Percentiles rank a stretch among this genome's conserved stretches.
These are phyloP conservation scores for Argyresthia albistria DNA, from an alignment of 2,888 invertebrate genomes.

Conservation along the genomic window DNA sequence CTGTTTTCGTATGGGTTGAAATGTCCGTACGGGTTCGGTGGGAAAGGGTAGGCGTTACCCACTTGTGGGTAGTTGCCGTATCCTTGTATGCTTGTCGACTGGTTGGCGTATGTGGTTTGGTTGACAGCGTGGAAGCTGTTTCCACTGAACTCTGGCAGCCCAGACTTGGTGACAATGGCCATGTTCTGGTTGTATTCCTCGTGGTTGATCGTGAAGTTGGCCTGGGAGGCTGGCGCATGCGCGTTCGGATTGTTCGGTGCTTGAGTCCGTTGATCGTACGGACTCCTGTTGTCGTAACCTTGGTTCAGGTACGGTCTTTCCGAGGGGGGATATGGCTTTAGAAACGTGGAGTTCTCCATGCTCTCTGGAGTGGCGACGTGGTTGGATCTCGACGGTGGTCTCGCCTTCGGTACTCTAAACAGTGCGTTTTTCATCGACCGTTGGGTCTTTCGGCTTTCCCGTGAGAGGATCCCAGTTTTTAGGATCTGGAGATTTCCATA, in stretches of 20 bases:
- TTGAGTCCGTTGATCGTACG: conserved; percentile 44
- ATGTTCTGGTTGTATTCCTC: conserved; percentile 45
- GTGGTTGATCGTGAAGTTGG: conserved; percentile 49
- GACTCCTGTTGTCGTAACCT: conserved; percentile 57
- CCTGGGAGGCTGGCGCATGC: conserved; percentile 37
- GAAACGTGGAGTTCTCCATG: conserved; percentile 68
- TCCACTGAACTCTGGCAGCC: conserved; percentile 42
- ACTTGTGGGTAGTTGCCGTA: conserved; percentile 65
- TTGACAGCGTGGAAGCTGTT: conserved; percentile 56
- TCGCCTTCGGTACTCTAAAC: conserved; percentile 76
- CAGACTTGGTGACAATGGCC: conserved; percentile 32
- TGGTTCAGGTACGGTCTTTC: conserved; percentile 53
- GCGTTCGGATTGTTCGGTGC: conserved; percentile 28
- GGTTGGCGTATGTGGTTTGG: conserved; percentile 49
- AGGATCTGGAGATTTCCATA: conserved; percentile 63
- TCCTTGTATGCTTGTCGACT: conserved; percentile 40
- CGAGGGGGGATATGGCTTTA: conserved; percentile 75
- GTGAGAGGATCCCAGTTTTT: conserved; percentile 52
- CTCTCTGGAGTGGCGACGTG: conserved; percentile 59
- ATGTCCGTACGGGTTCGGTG: conserved; percentile 61
- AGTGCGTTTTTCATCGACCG: conserved; percentile 66
- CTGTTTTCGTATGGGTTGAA: conserved; percentile 67
- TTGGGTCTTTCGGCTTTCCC: conserved; percentile 41
- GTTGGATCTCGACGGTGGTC: conserved; percentile 74
- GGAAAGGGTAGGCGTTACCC: conserved; percentile 53